phyloP scores from a whole-genome alignment of 1,140 invertebrate genomes.

The Diuraphis noxia region DNA sequence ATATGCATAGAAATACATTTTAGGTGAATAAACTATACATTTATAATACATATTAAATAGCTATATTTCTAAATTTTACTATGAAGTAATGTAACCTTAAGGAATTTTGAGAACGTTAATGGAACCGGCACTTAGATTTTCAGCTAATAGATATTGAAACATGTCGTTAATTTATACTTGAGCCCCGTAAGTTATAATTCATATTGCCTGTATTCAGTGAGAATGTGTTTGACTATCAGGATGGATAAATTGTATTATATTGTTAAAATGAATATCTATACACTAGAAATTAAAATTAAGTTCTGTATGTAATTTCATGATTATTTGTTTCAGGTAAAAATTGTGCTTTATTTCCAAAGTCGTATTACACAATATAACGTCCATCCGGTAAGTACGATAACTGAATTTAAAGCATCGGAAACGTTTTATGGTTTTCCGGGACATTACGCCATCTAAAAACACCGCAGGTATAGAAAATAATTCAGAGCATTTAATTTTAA shows the following conservation, averaged over 20 bases:
- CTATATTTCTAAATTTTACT: no score
- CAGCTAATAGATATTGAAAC: no score
- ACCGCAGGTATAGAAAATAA: not conserved
- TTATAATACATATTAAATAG: no score
- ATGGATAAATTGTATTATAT: not conserved
- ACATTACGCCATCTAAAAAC: not conserved
- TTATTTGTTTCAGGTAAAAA: conserved; percentile 32
- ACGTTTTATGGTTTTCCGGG: conserved; percentile 11
- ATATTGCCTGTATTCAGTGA: no score
- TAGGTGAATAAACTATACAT: no score
- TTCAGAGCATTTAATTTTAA: not conserved
- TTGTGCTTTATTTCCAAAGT: not conserved
- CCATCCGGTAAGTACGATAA: conserved; percentile 35
- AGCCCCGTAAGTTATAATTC: no score
- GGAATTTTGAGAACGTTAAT: no score
- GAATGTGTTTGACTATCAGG: no score
- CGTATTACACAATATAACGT: not conserved
- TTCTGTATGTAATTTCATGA: not conserved
- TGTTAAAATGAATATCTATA: not conserved
- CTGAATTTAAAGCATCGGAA: conserved; percentile 25
- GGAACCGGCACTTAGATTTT: no score
- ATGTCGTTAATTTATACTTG: no score
- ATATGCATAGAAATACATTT: no score
- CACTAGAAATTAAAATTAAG: not conserved
- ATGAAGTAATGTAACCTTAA: no score